Evolutionary conservation across 2,797 vertebrate species (phyloP).

Genomic region (Esox lucius): DNA sequence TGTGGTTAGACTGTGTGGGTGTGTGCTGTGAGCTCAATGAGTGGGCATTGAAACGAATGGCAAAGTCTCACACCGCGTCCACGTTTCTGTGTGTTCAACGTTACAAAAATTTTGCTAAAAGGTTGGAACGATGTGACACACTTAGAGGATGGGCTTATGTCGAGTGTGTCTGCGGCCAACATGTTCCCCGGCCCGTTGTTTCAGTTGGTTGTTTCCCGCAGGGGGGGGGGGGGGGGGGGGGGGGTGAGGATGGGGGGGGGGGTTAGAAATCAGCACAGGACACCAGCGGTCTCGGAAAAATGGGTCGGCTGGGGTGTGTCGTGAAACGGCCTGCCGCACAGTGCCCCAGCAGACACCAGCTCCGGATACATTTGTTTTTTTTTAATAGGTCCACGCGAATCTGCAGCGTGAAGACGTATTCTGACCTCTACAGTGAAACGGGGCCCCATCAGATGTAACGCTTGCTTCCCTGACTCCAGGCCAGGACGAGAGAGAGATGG

Average conservation of each 20-base stretch:
- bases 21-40: neutral
- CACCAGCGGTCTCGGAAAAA: conserved; percentile 64
- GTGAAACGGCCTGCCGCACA: conserved; percentile 59
- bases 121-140: neutral
- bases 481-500: no score
- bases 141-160: neutral
- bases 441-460: conserved; percentile 59
- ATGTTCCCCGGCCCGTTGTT: conserved; percentile 34
- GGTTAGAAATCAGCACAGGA: conserved; percentile 16
- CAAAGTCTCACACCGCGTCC: neutral
- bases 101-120: neutral
- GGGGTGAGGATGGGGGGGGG: no score
- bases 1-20: conserved; percentile 19
- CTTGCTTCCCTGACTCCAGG: conserved; percentile 36
- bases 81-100: neutral
- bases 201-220: conserved; percentile 48
- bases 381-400: conserved; percentile 72
- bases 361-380: no score
- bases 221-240: no score
- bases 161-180: neutral
- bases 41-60: neutral
- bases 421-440: conserved; percentile 73
- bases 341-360: conserved; percentile 26
- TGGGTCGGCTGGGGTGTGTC: conserved; percentile 66
- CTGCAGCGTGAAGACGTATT: conserved; percentile 61